Conservation (phyloP, 2,113 vertebrate species). For the Pachycephala philippinensis region DNA sequence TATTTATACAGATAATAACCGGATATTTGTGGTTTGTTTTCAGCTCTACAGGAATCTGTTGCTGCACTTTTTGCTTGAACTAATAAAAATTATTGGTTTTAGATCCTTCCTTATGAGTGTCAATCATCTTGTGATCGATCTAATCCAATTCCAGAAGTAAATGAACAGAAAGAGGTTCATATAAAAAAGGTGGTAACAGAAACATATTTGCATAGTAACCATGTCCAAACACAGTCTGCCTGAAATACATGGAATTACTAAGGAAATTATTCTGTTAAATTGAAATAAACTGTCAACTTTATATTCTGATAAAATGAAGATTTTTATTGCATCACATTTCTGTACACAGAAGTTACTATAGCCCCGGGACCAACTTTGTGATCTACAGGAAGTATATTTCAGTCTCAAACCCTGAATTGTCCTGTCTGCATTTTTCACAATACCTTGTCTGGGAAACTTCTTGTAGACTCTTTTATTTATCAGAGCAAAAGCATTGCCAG, state of each 20-base stretch:
- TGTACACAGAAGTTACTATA: not conserved
- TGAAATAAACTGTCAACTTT: not conserved
- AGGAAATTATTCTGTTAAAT: not conserved
- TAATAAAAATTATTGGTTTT: not conserved
- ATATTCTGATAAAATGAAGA: not conserved
- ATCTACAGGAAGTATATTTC: not conserved
- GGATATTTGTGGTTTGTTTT: not conserved
- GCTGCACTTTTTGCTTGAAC: not conserved
- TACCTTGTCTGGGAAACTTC: not conserved
- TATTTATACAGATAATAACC: not conserved
- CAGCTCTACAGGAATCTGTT: not conserved
- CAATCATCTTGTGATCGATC: not conserved
- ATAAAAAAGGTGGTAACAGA: not conserved
- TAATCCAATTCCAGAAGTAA: not conserved
- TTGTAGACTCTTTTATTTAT: not conserved
- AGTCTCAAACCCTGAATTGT: not conserved
- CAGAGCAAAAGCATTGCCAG: not conserved
- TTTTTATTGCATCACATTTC: not conserved
- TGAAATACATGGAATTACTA: not conserved
- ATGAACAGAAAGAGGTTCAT: not conserved
- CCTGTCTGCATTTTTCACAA: not conserved
- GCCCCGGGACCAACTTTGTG: not conserved
- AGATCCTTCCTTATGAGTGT: not conserved
- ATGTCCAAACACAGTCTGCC: not conserved
- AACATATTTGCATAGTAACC: not conserved